Evolutionary conservation across 2,888 invertebrate species (phyloP).

Genomic region (Brenthis daphne): DNA sequence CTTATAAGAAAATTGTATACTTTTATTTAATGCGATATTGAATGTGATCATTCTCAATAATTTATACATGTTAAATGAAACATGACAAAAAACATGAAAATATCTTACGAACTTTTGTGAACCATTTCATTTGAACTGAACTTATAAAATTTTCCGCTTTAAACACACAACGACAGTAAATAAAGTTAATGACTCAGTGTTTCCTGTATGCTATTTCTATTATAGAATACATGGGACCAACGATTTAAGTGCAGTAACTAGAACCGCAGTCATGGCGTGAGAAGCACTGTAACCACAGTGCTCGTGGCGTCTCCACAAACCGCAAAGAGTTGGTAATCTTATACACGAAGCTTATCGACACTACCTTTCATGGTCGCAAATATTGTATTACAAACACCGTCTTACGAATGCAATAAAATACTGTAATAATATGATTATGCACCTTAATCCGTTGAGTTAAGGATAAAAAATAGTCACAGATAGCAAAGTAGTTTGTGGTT

Average conservation of each 20-base stretch:
- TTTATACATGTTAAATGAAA: too few species aligned
- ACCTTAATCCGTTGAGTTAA: constrained; percentile 34
- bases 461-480: constrained; percentile 20
- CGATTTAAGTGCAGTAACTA: constrained; percentile 51
- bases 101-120: too few species aligned
- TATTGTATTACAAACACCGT: constrained; percentile 68
- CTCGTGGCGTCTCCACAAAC: constrained; percentile 74
- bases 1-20: too few species aligned
- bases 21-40: too few species aligned
- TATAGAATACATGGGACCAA: constrained; percentile 20
- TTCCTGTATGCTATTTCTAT: constrained; percentile 11
- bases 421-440: constrained; percentile 45
- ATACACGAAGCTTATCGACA: constrained; percentile 81
- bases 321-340: constrained; percentile 78
- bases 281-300: constrained; percentile 74
- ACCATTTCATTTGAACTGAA: neutral
- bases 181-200: constrained; percentile 15
- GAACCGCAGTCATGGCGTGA: constrained; percentile 65
- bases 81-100: too few species aligned
- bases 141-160: neutral
- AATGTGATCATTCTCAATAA: too few species aligned
- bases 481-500: constrained; percentile 49
- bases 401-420: constrained; percentile 39
- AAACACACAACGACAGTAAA: constrained; percentile 10
- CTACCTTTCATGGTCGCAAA: constrained; percentile 76